Evolutionary conservation across 2,113 vertebrate genomes (phyloP).

Genomic region (Lamprotornis superbus): DNA sequence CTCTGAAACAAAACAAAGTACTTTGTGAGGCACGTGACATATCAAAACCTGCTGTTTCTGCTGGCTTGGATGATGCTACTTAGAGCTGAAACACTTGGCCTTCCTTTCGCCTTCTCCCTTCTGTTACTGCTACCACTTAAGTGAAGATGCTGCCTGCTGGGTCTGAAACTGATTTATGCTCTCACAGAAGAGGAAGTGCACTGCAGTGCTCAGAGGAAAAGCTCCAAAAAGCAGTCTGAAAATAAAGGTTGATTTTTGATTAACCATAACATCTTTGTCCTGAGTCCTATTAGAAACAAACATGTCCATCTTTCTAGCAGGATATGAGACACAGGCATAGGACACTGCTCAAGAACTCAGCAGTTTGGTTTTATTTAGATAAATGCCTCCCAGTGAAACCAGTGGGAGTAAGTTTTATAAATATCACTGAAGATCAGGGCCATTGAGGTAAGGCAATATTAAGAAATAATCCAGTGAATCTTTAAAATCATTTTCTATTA

Average conservation of each 20-base stretch:
- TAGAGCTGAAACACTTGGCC: neutral
- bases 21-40: neutral
- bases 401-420: neutral
- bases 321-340: neutral
- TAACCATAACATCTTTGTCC: neutral
- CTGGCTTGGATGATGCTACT: neutral
- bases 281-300: neutral
- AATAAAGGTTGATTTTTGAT: neutral
- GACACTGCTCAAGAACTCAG: neutral
- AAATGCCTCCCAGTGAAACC: neutral
- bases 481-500: constrained; percentile 15
- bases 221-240: neutral
- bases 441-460: neutral
- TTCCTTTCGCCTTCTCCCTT: neutral
- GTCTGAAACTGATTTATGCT: neutral
- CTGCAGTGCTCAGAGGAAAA: neutral
- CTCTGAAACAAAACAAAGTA: neutral
- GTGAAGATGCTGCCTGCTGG: neutral
- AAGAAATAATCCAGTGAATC: constrained; percentile 3
- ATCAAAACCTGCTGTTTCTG: neutral
- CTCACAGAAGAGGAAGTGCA: neutral
- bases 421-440: neutral
- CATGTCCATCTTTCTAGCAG: neutral
- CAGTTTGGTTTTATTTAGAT: neutral
- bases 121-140: neutral